Percentiles rank a stretch among this genome's conserved stretches.
These are phyloP conservation scores for Apostichopus leukothele DNA, from an alignment of 53 echinoderm and acorn worm species.

Conservation along the genomic window DNA sequence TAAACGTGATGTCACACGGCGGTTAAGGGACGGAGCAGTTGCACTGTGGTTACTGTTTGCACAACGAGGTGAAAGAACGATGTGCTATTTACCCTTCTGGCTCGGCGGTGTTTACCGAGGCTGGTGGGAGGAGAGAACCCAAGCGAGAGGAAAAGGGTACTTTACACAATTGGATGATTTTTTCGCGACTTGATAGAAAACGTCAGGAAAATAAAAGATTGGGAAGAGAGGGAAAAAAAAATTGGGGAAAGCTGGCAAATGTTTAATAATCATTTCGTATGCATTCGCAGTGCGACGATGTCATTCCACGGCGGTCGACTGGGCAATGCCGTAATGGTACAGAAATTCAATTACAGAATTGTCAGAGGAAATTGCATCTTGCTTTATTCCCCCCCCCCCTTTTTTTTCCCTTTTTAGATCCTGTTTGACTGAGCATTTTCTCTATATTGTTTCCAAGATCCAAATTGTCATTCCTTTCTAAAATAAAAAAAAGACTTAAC, in stretches of 20 bases:
- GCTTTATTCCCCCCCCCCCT: background rate
- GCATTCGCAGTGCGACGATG: background rate
- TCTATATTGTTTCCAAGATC: background rate
- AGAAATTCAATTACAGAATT: constrained; percentile 27
- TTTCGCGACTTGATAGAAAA: background rate
- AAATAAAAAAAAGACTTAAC: too few species aligned
- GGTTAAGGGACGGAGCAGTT: too few species aligned
- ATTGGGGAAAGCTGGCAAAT: background rate
- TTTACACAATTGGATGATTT: constrained; percentile 4
- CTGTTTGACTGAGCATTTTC: background rate
- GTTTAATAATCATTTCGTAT: background rate
- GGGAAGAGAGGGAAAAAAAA: background rate
- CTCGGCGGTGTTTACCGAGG: constrained; percentile 19
- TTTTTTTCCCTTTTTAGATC: background rate
- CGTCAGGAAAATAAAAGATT: background rate
- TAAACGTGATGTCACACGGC: too few species aligned
- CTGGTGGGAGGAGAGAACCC: background rate
- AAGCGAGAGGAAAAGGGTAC: background rate
- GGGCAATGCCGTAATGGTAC: constrained; percentile 33
- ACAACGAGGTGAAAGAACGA: constrained; percentile 23
- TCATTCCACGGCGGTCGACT: background rate
- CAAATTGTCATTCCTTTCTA: background rate
- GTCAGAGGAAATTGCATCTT: constrained; percentile 18
- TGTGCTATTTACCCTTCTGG: constrained; percentile 28
- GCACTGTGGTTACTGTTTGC: background rate